A percentile compares a stretch with the other conserved stretches of the same genome.
These are phyloP conservation scores for Corythucha ciliata DNA, from an alignment of 2,888 invertebrate genomes.

Conservation along the genomic window DNA sequence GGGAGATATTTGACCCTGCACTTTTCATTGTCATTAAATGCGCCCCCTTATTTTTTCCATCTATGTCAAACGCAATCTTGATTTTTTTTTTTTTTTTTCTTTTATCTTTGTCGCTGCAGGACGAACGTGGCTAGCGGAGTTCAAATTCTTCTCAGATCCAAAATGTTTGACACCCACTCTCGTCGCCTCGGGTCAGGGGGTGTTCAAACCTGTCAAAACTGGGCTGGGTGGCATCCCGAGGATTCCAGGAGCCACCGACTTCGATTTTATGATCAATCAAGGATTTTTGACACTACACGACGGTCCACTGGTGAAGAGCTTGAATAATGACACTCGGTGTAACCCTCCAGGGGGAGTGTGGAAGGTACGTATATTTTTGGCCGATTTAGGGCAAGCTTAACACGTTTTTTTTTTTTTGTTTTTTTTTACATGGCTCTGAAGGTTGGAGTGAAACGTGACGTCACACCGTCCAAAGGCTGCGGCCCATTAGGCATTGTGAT, in stretches of 20 bases:
- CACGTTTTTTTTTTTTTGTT: too few relatives aligned
- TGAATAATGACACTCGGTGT: conserved; percentile 41
- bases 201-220: conserved; percentile 38
- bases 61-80: too few relatives aligned
- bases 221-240: conserved; percentile 27
- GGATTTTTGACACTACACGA: conserved; percentile 47
- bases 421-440: too few relatives aligned
- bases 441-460: conserved; percentile 46
- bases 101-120: conserved; percentile 21
- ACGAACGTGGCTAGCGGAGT: conserved; percentile 46
- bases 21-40: too few relatives aligned
- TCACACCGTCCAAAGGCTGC: conserved; percentile 47
- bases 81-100: too few relatives aligned
- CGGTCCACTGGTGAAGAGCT: conserved; percentile 41
- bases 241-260: conserved; percentile 40
- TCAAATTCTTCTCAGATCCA: conserved; percentile 49
- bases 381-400: too few relatives aligned
- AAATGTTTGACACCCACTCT: conserved; percentile 46
- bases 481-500: conserved; percentile 45
- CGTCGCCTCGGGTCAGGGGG: conserved; percentile 46
- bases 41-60: too few relatives aligned
- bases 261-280: conserved; percentile 46
- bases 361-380: conserved; percentile 30
- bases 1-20: too few relatives aligned
- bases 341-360: conserved; percentile 37